phyloP scores from a whole-genome alignment of 30 jellyfish, hydroid and myxozoan genomes.

The Hydractinia echinata region DNA sequence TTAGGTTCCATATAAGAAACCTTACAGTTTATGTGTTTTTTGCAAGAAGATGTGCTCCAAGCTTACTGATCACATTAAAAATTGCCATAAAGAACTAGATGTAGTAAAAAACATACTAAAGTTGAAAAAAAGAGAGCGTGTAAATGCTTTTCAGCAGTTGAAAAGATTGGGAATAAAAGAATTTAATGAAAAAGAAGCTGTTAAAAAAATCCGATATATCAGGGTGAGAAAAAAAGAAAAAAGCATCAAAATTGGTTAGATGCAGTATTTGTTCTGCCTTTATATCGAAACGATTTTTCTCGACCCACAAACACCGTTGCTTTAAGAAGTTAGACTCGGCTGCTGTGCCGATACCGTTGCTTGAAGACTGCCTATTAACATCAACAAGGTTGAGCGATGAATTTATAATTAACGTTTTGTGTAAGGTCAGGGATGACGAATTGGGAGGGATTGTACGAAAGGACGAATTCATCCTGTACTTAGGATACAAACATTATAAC shows the following conservation, averaged over 20 bases:
- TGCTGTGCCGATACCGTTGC: constrained; percentile 4
- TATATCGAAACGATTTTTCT: background rate
- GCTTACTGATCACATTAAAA: background rate
- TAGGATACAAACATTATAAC: no score
- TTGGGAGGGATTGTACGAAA: background rate
- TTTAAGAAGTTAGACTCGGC: background rate
- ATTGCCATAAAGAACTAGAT: background rate
- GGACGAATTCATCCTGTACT: no score
- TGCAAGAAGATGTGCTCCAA: background rate
- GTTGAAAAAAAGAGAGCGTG: background rate
- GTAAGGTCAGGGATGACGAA: constrained; percentile 6
- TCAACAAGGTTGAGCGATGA: background rate
- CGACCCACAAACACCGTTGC: constrained; percentile 3
- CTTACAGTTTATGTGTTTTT: background rate
- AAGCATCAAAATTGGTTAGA: background rate
- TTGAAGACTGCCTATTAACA: background rate
- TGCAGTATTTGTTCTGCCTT: constrained; percentile 6
- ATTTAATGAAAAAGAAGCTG: constrained; percentile 13
- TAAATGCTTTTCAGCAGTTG: background rate
- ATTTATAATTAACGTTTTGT: background rate
- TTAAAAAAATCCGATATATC: constrained; percentile 1
- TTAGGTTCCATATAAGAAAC: constrained; percentile 8
- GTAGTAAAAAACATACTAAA: background rate
- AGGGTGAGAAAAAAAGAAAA: constrained; percentile 10
- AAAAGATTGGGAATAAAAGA: background rate